Percentiles rank a stretch among this genome's conserved stretches.
phyloP scores from a whole-genome alignment of 35 echinoderm and acorn worm genomes.

The Diadema setosum region DNA sequence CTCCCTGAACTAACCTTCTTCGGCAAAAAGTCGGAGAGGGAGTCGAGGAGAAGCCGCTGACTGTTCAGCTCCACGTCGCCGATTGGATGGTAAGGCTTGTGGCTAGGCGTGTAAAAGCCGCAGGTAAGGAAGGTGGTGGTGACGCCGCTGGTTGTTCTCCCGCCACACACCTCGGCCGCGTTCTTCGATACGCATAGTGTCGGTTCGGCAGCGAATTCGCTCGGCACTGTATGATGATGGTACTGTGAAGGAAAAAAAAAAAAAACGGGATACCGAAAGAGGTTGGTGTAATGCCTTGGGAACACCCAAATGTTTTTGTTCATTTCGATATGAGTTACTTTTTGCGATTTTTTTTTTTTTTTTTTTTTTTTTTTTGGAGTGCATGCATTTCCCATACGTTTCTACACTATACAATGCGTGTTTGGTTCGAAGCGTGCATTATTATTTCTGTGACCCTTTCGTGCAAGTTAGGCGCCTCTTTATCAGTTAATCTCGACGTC shows the following conservation, averaged over 20 bases:
- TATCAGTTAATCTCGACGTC: too few relatives aligned
- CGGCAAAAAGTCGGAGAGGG: slow-evolving; percentile 45
- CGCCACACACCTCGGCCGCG: slow-evolving; percentile 31
- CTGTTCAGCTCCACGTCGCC: slow-evolving; percentile 73
- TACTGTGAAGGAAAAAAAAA: slow-evolving; percentile 29
- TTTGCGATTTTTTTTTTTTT: too few relatives aligned
- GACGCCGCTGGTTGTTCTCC: slow-evolving; percentile 43
- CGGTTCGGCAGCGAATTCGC: slow-evolving; percentile 26
- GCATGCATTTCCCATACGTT: too few relatives aligned
- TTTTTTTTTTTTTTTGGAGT: too few relatives aligned
- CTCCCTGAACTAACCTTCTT: slow-evolving; percentile 72
- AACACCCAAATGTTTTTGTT: too few relatives aligned
- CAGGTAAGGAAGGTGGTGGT: slow-evolving; percentile 42
- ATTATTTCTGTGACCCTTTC: too few relatives aligned
- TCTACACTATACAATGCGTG: too few relatives aligned
- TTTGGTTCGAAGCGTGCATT: too few relatives aligned
- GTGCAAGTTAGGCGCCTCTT: too few relatives aligned
- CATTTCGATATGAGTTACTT: too few relatives aligned
- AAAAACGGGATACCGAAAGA: too few relatives aligned
- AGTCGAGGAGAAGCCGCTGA: slow-evolving; percentile 64
- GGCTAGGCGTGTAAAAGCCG: slow-evolving; percentile 83
- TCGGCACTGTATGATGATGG: slow-evolving; percentile 54
- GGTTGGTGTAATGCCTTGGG: too few relatives aligned
- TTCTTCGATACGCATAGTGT: slow-evolving; percentile 3
- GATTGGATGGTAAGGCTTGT: slow-evolving; percentile 73